phyloP scores from a whole-genome alignment of 2,797 vertebrate genomes.

The Leptodactylus fallax region DNA sequence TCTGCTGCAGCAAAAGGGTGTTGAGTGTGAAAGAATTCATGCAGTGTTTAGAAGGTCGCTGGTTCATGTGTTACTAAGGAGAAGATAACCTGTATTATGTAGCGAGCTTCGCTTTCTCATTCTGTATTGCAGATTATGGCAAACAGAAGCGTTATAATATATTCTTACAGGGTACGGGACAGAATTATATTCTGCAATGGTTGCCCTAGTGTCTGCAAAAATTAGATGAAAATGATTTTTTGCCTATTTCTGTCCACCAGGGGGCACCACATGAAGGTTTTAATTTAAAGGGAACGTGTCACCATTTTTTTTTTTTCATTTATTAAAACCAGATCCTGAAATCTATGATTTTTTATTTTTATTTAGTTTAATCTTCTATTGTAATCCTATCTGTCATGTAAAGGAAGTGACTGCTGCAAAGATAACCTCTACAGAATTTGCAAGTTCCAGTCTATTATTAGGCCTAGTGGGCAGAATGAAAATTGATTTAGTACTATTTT shows the following conservation, averaged over 20 bases:
- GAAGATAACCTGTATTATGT: slow-evolving; percentile 13
- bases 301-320: no score
- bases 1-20: slow-evolving; percentile 16
- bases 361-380: no score
- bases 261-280: neutral
- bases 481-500: no score
- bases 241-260: neutral
- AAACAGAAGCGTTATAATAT: neutral
- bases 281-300: no score
- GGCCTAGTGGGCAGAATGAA: no score
- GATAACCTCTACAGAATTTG: no score
- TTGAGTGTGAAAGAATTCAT: slow-evolving; percentile 24
- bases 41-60: slow-evolving; percentile 41
- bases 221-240: neutral
- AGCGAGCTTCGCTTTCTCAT: slow-evolving; percentile 28
- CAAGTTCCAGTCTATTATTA: no score
- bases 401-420: no score
- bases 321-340: no score
- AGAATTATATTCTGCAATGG: neutral
- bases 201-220: no score
- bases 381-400: no score
- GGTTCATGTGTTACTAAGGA: slow-evolving; percentile 53
- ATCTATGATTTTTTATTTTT: no score
- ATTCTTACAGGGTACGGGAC: neutral
- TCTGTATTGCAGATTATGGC: neutral